These are phyloP conservation scores for Periophthalmus magnuspinnatus DNA, from an alignment of 2,797 vertebrate genomes.

Conservation along the genomic window DNA sequence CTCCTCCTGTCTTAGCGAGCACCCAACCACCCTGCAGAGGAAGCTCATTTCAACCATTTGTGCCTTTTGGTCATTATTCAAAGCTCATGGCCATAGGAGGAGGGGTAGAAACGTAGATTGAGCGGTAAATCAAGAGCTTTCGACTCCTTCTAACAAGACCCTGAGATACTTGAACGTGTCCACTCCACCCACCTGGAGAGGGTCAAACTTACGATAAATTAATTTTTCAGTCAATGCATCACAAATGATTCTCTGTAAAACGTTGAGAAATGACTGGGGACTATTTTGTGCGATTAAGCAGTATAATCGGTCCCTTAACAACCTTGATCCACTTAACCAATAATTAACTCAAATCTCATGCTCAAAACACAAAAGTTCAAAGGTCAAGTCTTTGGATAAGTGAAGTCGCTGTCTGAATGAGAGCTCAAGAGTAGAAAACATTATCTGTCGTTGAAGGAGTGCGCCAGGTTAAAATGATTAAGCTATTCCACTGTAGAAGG, in stretches of 20 bases:
- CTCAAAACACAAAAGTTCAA: slow-evolving; percentile 12
- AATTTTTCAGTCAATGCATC: background rate
- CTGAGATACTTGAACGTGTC: too few relatives aligned
- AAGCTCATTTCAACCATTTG: too few relatives aligned
- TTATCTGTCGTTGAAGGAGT: slow-evolving; percentile 22
- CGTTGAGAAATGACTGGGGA: background rate
- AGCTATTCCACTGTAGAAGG: slow-evolving; percentile 52
- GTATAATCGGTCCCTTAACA: background rate
- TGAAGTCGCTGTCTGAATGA: slow-evolving; percentile 16
- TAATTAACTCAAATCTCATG: slow-evolving; percentile 15
- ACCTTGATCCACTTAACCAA: slow-evolving; percentile 1
- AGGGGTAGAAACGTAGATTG: too few relatives aligned
- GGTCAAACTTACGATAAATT: background rate
- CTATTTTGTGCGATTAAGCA: background rate
- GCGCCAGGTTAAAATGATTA: slow-evolving; percentile 55
- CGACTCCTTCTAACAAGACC: too few relatives aligned
- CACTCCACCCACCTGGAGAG: too few relatives aligned
- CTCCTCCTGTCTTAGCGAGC: too few relatives aligned
- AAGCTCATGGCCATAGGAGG: too few relatives aligned
- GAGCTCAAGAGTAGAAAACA: slow-evolving; percentile 19
- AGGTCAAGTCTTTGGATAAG: slow-evolving; percentile 22
- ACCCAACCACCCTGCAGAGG: too few relatives aligned
- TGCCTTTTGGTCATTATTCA: too few relatives aligned
- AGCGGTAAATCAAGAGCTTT: too few relatives aligned
- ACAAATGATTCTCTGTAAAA: background rate